Conservation (phyloP, 2,797 vertebrate species). For the Dipus sagitta region DNA sequence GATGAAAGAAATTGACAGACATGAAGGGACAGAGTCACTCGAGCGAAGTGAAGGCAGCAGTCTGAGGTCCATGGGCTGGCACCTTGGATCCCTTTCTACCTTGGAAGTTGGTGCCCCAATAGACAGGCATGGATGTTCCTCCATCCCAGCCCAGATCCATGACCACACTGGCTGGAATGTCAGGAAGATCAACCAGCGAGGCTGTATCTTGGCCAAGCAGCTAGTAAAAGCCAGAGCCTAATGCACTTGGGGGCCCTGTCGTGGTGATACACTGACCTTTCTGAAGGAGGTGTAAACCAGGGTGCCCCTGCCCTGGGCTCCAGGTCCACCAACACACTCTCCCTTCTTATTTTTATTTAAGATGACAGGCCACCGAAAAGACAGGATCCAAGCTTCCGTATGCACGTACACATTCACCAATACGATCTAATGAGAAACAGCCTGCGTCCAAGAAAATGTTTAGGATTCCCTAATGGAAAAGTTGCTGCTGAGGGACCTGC, state of each 20-base stretch:
- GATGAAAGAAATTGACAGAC: no score
- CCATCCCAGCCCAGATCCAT: not conserved
- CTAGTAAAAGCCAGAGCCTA: rapidly evolving
- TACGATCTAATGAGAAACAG: conserved; percentile 77
- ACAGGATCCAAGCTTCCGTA: conserved; percentile 62
- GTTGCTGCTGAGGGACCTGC: not conserved
- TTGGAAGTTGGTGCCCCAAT: rapidly evolving
- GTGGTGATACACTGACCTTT: rapidly evolving
- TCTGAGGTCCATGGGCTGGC: no score
- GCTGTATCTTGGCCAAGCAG: not conserved
- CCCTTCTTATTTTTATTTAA: conserved; percentile 79
- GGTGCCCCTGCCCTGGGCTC: conserved; percentile 29
- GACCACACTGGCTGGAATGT: not conserved
- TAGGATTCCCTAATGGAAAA: not conserved
- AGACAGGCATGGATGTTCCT: rapidly evolving
- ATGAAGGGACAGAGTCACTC: not conserved
- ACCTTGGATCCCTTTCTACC: not conserved
- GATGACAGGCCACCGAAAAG: conserved; percentile 82
- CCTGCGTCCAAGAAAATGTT: conserved; percentile 2
- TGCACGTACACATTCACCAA: not conserved
- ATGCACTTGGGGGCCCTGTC: rapidly evolving
- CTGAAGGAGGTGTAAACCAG: conserved; percentile 28
- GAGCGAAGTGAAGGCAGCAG: rapidly evolving
- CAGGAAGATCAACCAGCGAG: not conserved
- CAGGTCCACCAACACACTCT: conserved; percentile 15